Evolutionary conservation across 2,888 invertebrate genomes (phyloP), one percentile per base, ranked within the genome.

Genomic region (Cheilosia vernalis): DNA sequence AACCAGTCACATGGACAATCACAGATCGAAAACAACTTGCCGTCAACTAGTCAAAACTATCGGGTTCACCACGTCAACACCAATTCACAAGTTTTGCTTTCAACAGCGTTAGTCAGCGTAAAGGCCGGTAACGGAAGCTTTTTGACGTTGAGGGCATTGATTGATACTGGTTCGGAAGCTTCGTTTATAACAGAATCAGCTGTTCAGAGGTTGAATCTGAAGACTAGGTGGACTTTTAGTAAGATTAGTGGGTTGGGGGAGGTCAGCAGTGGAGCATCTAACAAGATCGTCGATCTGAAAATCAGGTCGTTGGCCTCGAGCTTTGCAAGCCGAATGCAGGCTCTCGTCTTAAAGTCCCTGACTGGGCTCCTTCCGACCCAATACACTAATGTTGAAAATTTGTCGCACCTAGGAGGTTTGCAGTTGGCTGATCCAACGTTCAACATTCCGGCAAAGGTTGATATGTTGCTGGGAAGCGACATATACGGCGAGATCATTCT

Each of bases 101-200:
- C 37, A 17, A 37, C 56, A 37, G 9, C 37, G 6, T 30, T 55
- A 4, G 63, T 63, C 1, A 63, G 24, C 2, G 47, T 63, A 17
- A 44, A 24, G 0, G 9, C 49, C 1, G 33, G 47, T 4, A 13
- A 24, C 4, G 49, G 33, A 7, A 10, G 44, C 2, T 33, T 15
- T 10, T 6, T 51, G 17, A 27, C 24, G 7, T 44, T 64, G 6
- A 21, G 49, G n/a, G 30, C 49, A 10, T 13, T 64, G 19, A 15
- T 64, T 5, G 49, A 64, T 56, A 56, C 56, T 33, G 56, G 56
- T n/a, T 56, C 56, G 10, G 56, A 56, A 10, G 63, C 63, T 5
- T 42, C 30, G 3, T 64, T 49, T 9, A 64, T 64, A 6, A 64
- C 49, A 13, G 37, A 37, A 2, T 37, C 21, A 40, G 58, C 5